A percentile compares a stretch with the other conserved stretches of the same genome.
phyloP scores from a whole-genome alignment of 2,888 invertebrate genomes.

The Bruchidius siliquastri region DNA sequence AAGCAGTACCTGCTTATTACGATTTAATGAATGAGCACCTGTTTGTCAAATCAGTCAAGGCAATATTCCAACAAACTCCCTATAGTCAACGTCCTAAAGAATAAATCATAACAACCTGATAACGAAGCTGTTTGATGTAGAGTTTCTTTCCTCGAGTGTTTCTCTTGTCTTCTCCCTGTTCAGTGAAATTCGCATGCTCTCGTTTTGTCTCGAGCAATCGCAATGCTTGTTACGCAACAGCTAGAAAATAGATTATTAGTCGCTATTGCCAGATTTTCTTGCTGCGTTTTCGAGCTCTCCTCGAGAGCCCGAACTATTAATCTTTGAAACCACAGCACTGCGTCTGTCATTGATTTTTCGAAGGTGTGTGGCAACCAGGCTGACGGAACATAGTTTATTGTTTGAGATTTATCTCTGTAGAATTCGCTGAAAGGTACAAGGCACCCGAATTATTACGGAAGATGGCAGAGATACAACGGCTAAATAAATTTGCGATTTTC shows the following conservation, averaged over 20 bases:
- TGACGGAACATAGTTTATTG: not conserved
- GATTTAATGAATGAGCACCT: too few relatives aligned
- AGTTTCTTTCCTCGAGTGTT: too few relatives aligned
- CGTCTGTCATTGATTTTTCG: not conserved
- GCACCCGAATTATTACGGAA: not conserved
- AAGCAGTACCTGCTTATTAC: too few relatives aligned
- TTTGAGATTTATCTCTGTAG: not conserved
- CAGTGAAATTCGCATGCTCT: not conserved
- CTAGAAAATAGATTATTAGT: not conserved
- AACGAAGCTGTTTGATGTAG: too few relatives aligned
- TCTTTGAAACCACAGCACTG: not conserved
- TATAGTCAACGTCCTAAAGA: too few relatives aligned
- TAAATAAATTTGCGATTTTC: not conserved
- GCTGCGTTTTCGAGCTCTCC: not conserved
- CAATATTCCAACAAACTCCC: too few relatives aligned
- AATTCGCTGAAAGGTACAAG: not conserved
- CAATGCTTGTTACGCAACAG: not conserved
- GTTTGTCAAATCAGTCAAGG: too few relatives aligned
- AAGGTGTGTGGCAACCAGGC: not conserved
- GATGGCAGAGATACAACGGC: not conserved
- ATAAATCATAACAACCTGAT: too few relatives aligned
- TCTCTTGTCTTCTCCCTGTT: not conserved
- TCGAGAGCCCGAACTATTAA: not conserved
- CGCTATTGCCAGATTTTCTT: not conserved
- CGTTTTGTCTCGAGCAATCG: not conserved